These are phyloP conservation scores for Cerastoderma edule DNA, from an alignment of 2,888 invertebrate species.

Conservation along the genomic window DNA sequence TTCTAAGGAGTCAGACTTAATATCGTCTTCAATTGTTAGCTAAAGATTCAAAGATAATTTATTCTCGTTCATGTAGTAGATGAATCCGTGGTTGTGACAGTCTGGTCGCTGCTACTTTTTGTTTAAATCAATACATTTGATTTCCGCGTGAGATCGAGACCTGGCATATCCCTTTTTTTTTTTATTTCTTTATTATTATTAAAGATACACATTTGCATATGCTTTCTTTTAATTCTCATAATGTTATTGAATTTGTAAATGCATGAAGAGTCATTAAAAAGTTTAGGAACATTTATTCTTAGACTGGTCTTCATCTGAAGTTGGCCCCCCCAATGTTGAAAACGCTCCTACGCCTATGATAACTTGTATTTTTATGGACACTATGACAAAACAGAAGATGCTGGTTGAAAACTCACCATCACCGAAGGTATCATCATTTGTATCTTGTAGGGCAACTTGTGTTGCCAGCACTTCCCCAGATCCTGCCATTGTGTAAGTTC, in stretches of 20 bases:
- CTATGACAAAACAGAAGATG: not conserved
- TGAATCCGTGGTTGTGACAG: too few relatives aligned
- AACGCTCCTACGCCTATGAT: not conserved
- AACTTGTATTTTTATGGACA: not conserved
- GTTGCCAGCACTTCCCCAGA: constrained; percentile 28
- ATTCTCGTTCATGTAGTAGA: too few relatives aligned
- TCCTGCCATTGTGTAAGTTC: constrained; percentile 32
- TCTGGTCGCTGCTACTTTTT: too few relatives aligned
- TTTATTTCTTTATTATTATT: too few relatives aligned
- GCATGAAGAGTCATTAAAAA: not conserved
- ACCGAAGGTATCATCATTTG: constrained; percentile 30
- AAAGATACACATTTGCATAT: too few relatives aligned
- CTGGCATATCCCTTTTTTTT: too few relatives aligned
- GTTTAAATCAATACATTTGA: too few relatives aligned
- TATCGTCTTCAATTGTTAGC: too few relatives aligned
- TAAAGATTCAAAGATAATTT: too few relatives aligned
- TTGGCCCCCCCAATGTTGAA: not conserved
- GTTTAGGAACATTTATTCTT: not conserved
- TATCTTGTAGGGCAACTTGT: constrained; percentile 9
- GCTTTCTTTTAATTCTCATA: too few relatives aligned
- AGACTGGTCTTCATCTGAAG: not conserved
- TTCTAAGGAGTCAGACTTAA: too few relatives aligned
- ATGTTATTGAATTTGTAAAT: not conserved
- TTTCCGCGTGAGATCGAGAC: too few relatives aligned
- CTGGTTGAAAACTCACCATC: constrained; percentile 29